Percentiles rank a stretch among this genome's conserved stretches.
These are phyloP conservation scores for Henricia sp. DNA, from an alignment of 53 echinoderm and acorn worm genomes.

Conservation along the genomic window DNA sequence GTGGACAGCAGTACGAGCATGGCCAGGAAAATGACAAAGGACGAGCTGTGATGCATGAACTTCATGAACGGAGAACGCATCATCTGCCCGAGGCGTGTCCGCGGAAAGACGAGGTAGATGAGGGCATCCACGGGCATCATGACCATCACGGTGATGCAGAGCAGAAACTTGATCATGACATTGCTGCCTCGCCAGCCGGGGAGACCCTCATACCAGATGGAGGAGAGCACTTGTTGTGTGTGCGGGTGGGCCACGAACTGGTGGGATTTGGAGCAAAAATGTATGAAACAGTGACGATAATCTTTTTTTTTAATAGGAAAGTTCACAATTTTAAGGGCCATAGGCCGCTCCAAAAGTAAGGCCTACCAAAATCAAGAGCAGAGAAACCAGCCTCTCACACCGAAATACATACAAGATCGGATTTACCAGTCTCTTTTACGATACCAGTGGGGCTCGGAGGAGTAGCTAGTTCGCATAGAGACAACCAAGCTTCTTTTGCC, in stretches of 20 bases:
- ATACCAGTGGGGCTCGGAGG: too few species aligned
- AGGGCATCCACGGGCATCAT: constrained; percentile 90
- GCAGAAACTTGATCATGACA: constrained; percentile 78
- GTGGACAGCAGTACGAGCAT: constrained; percentile 87
- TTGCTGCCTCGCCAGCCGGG: constrained; percentile 94
- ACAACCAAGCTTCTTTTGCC: too few species aligned
- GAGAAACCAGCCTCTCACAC: too few species aligned
- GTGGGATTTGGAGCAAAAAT: too few species aligned
- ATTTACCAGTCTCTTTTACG: too few species aligned
- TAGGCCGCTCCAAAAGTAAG: too few species aligned
- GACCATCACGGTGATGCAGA: constrained; percentile 77
- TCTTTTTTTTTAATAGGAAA: too few species aligned
- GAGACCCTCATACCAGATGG: constrained; percentile 98
- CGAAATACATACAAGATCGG: too few species aligned
- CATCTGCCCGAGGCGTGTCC: constrained; percentile 77
- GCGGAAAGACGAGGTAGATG: constrained; percentile 89
- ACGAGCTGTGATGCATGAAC: constrained; percentile 98
- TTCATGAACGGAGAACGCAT: constrained; percentile 98
- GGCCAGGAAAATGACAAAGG: constrained; percentile 87
- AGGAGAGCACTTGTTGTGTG: constrained; percentile 89
- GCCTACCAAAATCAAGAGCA: too few species aligned
- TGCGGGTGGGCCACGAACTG: constrained; percentile 97
- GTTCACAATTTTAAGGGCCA: too few species aligned
- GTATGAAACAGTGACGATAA: too few species aligned
- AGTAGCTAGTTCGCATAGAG: too few species aligned